Evolutionary conservation across 2,888 invertebrate species (phyloP).

Genomic region (Balanococcus diminutus): DNA sequence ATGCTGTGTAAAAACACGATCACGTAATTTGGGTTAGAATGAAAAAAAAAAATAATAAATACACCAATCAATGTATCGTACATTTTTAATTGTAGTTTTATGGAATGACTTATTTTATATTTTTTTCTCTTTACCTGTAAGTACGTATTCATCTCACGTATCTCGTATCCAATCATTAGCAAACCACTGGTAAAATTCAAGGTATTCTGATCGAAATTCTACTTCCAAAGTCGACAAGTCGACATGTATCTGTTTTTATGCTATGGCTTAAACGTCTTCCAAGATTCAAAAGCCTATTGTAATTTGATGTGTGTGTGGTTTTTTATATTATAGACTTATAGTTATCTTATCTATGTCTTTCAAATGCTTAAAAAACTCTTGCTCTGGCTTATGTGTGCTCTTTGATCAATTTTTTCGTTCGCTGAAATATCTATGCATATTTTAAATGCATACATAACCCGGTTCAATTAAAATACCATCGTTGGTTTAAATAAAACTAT

Average conservation of each 20-base stretch:
- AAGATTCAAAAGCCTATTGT: neutral
- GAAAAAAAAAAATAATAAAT: neutral
- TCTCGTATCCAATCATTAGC: neutral
- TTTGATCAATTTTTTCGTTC: neutral
- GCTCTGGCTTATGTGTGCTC: neutral
- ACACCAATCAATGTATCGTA: neutral
- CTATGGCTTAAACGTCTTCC: neutral
- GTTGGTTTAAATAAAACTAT: constrained; percentile 11
- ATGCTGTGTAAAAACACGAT: neutral
- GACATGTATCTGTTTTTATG: neutral
- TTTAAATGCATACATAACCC: neutral
- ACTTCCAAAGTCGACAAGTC: neutral
- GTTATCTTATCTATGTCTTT: neutral
- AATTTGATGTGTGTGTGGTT: neutral
- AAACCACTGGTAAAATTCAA: neutral
- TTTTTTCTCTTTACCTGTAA: neutral
- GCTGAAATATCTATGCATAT: neutral
- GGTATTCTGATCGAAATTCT: too few species aligned
- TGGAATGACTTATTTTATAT: neutral
- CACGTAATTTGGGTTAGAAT: neutral
- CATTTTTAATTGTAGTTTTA: neutral
- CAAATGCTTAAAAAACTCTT: neutral
- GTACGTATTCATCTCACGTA: neutral
- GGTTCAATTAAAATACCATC: neutral
- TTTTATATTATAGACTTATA: neutral